Percentiles rank a stretch among this genome's conserved stretches.
phyloP scores from a whole-genome alignment of 2,113 vertebrate genomes.

The Arenaria interpres region DNA sequence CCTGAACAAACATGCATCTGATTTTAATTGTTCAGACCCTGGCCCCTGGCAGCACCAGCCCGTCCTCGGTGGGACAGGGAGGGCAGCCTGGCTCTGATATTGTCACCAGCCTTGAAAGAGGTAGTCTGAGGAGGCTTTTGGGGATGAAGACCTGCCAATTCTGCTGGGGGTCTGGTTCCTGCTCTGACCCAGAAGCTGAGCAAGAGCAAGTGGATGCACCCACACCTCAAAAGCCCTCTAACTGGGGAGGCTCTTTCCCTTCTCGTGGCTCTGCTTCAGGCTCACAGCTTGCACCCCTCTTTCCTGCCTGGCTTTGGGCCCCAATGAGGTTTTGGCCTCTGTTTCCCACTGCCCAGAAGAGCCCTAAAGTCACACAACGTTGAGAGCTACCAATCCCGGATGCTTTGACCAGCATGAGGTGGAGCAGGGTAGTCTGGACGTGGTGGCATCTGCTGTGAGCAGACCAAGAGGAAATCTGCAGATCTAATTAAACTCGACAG shows the following conservation, averaged over 20 bases:
- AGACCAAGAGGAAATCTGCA: neutral
- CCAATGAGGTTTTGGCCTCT: neutral
- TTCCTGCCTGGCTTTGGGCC: neutral
- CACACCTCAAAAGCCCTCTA: neutral
- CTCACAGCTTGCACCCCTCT: neutral
- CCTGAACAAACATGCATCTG: neutral
- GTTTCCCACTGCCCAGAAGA: neutral
- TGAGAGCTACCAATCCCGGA: neutral
- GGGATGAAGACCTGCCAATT: neutral
- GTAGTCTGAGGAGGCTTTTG: rapidly evolving
- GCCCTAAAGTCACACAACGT: rapidly evolving
- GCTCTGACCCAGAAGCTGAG: neutral
- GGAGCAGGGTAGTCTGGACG: rapidly evolving
- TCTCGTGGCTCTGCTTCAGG: neutral
- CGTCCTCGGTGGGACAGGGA: neutral
- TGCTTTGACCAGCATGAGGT: rapidly evolving
- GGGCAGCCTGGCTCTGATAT: neutral
- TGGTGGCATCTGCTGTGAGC: neutral
- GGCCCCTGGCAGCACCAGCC: rapidly evolving
- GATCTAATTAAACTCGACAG: neutral
- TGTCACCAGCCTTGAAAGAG: neutral
- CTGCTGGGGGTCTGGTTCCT: neutral
- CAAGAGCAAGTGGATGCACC: neutral
- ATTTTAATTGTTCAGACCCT: neutral
- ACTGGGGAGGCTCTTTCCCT: neutral